Conservation (phyloP, 1,140 invertebrate species). For the Apocrypta bakeri region DNA sequence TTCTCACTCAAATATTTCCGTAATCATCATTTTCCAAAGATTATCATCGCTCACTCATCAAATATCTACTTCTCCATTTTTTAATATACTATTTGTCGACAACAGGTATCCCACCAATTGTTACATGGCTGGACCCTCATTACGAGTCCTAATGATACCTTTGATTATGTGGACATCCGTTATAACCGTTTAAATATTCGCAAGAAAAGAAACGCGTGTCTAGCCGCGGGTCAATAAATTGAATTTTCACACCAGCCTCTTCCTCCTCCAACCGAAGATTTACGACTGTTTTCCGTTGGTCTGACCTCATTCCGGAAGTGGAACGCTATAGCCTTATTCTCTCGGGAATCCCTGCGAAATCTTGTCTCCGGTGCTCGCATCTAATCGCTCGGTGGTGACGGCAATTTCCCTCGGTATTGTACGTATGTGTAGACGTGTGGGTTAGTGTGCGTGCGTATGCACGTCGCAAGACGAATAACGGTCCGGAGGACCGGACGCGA, state of each 20-base stretch:
- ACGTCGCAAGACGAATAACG: slow-evolving; percentile 10
- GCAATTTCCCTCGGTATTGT: slow-evolving; percentile 12
- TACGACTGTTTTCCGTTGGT: neutral
- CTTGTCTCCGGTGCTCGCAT: neutral
- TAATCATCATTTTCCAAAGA: no score
- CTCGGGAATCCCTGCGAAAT: neutral
- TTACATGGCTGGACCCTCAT: no score
- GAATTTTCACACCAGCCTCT: neutral
- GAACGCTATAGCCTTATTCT: neutral
- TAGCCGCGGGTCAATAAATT: neutral
- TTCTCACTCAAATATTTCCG: no score
- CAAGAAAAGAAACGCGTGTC: no score
- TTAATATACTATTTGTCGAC: no score
- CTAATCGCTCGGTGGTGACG: neutral
- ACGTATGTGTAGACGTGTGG: neutral
- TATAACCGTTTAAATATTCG: no score
- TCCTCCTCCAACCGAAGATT: neutral
- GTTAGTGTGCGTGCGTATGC: neutral
- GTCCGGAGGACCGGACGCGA: neutral
- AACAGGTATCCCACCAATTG: no score
- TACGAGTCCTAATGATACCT: no score
- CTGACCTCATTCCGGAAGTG: neutral
- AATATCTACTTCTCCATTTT: no score
- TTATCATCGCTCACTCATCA: no score
- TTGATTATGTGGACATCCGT: no score